Evolutionary conservation across 2,113 vertebrate species (phyloP).

Genomic region (Bungarus multicinctus): DNA sequence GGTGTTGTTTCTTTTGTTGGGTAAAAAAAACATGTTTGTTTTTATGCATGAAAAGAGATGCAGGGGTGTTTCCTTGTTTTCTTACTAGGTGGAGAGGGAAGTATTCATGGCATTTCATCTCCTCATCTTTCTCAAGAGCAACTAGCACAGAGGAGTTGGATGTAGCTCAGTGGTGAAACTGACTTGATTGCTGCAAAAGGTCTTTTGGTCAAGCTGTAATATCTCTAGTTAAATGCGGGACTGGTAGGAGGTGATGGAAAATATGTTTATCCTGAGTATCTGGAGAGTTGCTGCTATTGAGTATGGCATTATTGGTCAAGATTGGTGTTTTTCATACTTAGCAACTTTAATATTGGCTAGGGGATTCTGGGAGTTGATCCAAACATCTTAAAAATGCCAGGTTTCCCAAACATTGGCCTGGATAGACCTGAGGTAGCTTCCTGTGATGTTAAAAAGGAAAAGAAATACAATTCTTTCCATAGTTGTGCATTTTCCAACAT

Average conservation of each 20-base stretch:
- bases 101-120: background rate
- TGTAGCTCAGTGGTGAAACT: background rate
- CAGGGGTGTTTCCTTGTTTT: background rate
- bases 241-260: background rate
- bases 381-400: background rate
- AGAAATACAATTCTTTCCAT: background rate
- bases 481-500: background rate
- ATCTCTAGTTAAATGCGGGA: background rate
- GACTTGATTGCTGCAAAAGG: background rate
- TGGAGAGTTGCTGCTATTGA: background rate
- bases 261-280: background rate
- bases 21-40: background rate
- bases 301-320: background rate
- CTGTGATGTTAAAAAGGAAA: background rate
- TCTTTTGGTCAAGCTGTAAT: background rate
- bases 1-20: background rate
- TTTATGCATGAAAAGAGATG: background rate
- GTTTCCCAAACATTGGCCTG: background rate
- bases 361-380: background rate
- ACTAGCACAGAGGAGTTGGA: background rate
- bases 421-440: background rate
- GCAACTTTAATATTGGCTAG: background rate
- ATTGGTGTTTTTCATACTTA: background rate
- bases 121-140: background rate
- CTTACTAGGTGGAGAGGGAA: background rate